Percentiles rank a stretch among this genome's conserved stretches.
Evolutionary conservation across 1,140 invertebrate species (phyloP).

Genomic region (Dendrolimus kikuchii): DNA sequence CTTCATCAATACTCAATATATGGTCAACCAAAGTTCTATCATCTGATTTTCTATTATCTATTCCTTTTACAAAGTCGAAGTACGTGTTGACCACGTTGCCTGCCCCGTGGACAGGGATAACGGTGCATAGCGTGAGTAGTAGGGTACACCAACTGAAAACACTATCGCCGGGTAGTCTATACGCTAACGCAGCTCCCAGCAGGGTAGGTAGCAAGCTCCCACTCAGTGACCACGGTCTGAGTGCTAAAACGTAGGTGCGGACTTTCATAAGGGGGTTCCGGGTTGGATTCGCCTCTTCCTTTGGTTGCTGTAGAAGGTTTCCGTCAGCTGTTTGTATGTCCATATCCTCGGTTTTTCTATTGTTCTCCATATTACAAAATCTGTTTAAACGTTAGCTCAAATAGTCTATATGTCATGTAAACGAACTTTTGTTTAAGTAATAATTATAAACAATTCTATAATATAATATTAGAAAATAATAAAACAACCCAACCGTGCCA

Average conservation of each 20-base stretch:
- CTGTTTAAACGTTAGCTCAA: background rate
- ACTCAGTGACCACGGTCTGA: slow-evolving; percentile 94
- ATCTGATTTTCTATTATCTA: slow-evolving; percentile 93
- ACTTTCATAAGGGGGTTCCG: slow-evolving; percentile 83
- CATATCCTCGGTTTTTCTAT: slow-evolving; percentile 38
- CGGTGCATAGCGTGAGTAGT: slow-evolving; percentile 86
- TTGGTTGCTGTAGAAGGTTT: slow-evolving; percentile 57
- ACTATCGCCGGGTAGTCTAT: slow-evolving; percentile 79
- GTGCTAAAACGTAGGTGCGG: slow-evolving; percentile 88
- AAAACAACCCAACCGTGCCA: too few relatives aligned
- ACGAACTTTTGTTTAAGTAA: too few relatives aligned
- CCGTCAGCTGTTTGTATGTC: slow-evolving; percentile 46
- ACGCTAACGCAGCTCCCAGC: slow-evolving; percentile 88
- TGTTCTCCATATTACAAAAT: slow-evolving; percentile 27
- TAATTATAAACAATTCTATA: too few relatives aligned
- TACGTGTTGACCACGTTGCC: slow-evolving; percentile 98
- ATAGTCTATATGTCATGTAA: too few relatives aligned
- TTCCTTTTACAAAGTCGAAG: slow-evolving; percentile 94
- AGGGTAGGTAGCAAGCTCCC: slow-evolving; percentile 92
- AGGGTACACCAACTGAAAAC: slow-evolving; percentile 86
- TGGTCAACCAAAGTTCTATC: slow-evolving; percentile 95
- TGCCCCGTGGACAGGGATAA: slow-evolving; percentile 93
- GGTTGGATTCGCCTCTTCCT: slow-evolving; percentile 30
- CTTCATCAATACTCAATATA: slow-evolving; percentile 87
- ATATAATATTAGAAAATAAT: too few relatives aligned